A percentile compares a stretch with the other conserved stretches of the same genome.
These are phyloP conservation scores for Uromys caudimaculatus DNA, from an alignment of 2,797 vertebrate species.

Conservation along the genomic window DNA sequence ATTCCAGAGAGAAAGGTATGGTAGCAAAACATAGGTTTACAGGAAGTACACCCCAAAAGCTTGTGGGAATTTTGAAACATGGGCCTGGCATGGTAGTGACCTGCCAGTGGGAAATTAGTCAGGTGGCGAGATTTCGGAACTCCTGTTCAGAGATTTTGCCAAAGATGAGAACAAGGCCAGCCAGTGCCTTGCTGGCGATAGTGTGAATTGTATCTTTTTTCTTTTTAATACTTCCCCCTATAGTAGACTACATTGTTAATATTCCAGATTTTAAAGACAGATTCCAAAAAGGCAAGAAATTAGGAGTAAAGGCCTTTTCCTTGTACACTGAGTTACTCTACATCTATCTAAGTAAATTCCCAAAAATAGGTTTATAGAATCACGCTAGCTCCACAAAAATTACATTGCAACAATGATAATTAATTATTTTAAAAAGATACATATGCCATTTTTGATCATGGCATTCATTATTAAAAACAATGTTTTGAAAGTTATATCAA, in stretches of 20 bases:
- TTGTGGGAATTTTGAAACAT: no score
- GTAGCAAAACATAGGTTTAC: no score
- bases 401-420: background rate
- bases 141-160: no score
- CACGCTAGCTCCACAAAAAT: background rate
- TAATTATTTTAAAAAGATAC: background rate
- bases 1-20: no score
- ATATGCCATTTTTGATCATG: background rate
- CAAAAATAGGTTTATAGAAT: background rate
- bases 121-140: no score
- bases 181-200: no score
- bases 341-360: background rate
- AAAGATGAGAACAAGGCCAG: no score
- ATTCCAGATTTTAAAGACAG: background rate
- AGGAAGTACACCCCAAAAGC: no score
- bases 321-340: background rate
- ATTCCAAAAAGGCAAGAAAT: background rate
- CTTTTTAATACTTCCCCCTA: no score
- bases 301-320: background rate
- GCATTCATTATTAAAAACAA: background rate
- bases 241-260: background rate
- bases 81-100: no score
- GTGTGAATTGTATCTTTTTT: no score
- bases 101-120: no score
- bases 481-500: background rate